Evolutionary conservation across 2,888 invertebrate species (phyloP), one percentile per base, ranked within the genome.

Genomic region (Ommatoiulus sabulosus): DNA sequence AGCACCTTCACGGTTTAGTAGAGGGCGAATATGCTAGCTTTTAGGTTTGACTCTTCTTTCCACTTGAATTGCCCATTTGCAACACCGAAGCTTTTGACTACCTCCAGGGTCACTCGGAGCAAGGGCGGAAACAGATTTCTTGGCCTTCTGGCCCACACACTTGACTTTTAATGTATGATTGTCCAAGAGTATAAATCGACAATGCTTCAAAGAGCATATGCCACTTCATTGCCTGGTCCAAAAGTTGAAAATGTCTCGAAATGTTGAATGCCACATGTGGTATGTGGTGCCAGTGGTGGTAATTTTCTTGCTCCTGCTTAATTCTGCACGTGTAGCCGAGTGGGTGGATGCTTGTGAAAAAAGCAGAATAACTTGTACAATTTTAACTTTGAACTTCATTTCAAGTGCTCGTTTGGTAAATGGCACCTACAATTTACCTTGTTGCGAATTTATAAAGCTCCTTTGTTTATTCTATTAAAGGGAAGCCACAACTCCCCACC

Each of bases 71-170:
- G 80, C 80, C 80, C 80, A 15, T 72, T 72, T 72, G 72, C 24
- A 24, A 24, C 72, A 24, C 24, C 80, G 80, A 80, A 80, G 12
- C 24, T 35, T 80, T 80, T 35, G 80, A 80, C 80, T 80, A 80
- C 80, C 80, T 80, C 80, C 80, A 80, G 80, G 80, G 80, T 80
- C 35, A 35, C 80, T 43, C 35, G 10, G 35, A 35, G 80, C 80
- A 80, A 80, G 80, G 80, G 80, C 35, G 80, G 80, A 80, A 80
- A 80, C 80, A 15, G 35, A 80, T 80, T 80, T 80, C 80, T 80
- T 80, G 80, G 80, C 80, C 80, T 80, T 80, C 80, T 80, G 80
- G 80, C 80, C 80, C 80, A 80, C 80, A 80, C 80, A 80, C 35
- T 80, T 35, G 80, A 80, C 35, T 72, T 72, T n/a, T 72, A 72